Conservation (phyloP, 2,888 invertebrate genomes). For the Globia sparganii region DNA sequence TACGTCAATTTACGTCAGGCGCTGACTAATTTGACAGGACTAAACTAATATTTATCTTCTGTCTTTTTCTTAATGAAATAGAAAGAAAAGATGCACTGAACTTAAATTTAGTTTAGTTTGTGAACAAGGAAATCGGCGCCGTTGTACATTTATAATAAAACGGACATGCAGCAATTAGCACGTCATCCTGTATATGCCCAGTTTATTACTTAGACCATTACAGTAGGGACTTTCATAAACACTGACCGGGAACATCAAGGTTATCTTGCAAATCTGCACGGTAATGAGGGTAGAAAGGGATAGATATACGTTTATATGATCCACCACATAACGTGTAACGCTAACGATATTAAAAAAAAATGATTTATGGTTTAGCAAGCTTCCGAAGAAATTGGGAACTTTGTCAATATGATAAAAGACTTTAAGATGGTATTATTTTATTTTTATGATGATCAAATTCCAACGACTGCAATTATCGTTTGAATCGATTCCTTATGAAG, state of each 20-base stretch:
- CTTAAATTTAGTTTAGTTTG: no score
- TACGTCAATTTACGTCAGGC: no score
- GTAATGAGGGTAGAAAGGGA: conserved; percentile 74
- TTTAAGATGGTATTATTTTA: not conserved
- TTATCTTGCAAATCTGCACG: conserved; percentile 74
- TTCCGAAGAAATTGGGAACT: conserved; percentile 17
- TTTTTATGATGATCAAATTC: not conserved
- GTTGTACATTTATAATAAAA: conserved; percentile 26
- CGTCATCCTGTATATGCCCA: conserved; percentile 46
- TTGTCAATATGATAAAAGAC: conserved; percentile 1
- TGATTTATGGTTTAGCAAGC: conserved; percentile 18
- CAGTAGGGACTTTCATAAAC: conserved; percentile 73
- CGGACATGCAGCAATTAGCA: conserved; percentile 53
- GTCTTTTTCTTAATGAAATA: no score
- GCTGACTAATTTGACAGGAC: no score
- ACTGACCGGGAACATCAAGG: conserved; percentile 65
- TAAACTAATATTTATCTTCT: no score
- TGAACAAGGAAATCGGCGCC: no score
- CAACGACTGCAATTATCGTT: not conserved
- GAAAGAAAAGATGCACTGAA: no score
- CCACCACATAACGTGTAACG: conserved; percentile 40
- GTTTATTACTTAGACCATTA: conserved; percentile 73
- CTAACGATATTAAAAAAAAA: conserved; percentile 53
- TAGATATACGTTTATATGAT: conserved; percentile 59
- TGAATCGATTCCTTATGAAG: not conserved